Conservation (phyloP, 2,888 invertebrate genomes). For the Dexiosoma caninum region DNA sequence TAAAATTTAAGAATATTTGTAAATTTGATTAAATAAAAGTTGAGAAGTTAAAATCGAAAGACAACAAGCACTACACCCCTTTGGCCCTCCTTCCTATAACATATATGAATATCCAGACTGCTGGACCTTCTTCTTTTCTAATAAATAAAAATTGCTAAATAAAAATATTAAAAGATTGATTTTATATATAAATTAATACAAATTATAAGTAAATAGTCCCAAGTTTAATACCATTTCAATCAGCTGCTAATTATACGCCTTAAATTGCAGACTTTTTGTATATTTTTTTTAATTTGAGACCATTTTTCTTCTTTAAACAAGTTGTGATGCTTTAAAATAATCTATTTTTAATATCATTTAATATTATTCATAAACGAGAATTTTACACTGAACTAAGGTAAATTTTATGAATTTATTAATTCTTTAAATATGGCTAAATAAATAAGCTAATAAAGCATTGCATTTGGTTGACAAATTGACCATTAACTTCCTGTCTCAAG, state of each 20-base stretch:
- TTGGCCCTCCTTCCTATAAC: no score
- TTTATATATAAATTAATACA: neutral
- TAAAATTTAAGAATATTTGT: no score
- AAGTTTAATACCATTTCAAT: neutral
- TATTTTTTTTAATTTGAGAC: neutral
- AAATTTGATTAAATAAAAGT: no score
- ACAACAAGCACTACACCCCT: no score
- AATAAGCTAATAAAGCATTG: neutral
- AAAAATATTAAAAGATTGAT: neutral
- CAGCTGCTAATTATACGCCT: neutral
- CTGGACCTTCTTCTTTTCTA: no score
- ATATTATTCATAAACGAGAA: no score
- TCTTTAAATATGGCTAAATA: neutral
- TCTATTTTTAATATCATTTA: neutral
- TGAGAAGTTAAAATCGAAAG: no score
- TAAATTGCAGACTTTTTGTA: neutral
- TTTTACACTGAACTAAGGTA: neutral
- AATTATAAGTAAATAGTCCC: neutral
- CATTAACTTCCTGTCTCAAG: conserved; percentile 31
- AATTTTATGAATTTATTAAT: neutral
- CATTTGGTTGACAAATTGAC: conserved; percentile 26
- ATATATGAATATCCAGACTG: no score
- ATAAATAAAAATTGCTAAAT: neutral
- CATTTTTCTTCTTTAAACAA: neutral
- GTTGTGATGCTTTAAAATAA: neutral